These are phyloP conservation scores for Chelonus formosanus DNA, from an alignment of 2,888 invertebrate genomes.

Conservation along the genomic window DNA sequence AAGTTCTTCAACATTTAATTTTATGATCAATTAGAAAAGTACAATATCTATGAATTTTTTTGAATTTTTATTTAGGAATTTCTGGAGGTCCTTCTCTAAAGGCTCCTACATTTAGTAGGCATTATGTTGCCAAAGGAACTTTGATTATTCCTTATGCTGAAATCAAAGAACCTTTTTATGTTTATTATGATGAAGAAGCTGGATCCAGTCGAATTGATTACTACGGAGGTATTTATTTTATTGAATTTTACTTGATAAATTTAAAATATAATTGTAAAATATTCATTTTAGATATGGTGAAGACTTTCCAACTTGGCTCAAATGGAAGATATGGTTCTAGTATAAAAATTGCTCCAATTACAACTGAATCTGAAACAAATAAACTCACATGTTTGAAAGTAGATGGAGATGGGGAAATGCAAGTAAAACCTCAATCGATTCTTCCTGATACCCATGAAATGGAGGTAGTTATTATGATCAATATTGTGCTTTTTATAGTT, in stretches of 20 bases:
- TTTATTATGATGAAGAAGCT: constrained; percentile 82
- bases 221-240: constrained; percentile 74
- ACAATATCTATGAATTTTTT: too few species aligned
- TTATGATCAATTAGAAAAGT: too few species aligned
- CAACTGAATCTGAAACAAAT: constrained; percentile 78
- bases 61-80: too few species aligned
- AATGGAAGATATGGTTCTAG: constrained; percentile 75
- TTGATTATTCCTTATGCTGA: constrained; percentile 93
- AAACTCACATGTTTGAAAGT: constrained; percentile 82
- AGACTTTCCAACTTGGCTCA: constrained; percentile 82
- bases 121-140: constrained; percentile 80
- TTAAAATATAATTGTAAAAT: too few species aligned
- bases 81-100: not conserved
- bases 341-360: constrained; percentile 86
- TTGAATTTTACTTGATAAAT: not conserved
- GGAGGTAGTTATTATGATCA: constrained; percentile 62
- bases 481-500: too few species aligned
- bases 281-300: constrained; percentile 75
- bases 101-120: constrained; percentile 75
- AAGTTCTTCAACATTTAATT: too few species aligned
- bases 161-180: constrained; percentile 88
- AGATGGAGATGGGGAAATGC: constrained; percentile 74
- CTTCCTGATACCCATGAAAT: constrained; percentile 84
- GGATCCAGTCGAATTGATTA: constrained; percentile 91
- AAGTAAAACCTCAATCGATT: constrained; percentile 77